phyloP scores from a whole-genome alignment of 2,113 vertebrate species.

The Podarcis raffonei region DNA sequence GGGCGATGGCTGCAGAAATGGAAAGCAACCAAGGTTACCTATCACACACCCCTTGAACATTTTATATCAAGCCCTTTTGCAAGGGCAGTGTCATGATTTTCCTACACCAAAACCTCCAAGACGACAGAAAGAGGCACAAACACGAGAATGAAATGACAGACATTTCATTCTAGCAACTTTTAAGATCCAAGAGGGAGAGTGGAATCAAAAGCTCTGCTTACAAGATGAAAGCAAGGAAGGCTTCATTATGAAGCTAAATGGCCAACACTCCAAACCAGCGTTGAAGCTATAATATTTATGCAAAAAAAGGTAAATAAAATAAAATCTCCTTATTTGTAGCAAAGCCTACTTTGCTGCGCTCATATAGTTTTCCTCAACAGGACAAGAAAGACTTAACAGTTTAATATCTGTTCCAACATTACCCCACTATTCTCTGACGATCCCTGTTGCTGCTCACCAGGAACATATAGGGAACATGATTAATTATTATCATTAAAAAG shows the following conservation, averaged over 20 bases:
- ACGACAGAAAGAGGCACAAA: not conserved
- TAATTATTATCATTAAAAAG: not conserved
- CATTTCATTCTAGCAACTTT: not conserved
- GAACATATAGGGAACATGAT: not conserved
- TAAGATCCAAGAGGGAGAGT: not conserved
- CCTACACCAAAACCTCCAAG: not conserved
- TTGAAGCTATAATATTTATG: conserved; percentile 11
- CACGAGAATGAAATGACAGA: not conserved
- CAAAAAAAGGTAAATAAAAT: conserved; percentile 4
- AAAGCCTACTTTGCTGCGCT: not conserved
- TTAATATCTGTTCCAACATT: not conserved
- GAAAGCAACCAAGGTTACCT: not conserved
- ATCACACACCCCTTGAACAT: not conserved
- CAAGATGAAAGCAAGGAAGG: not conserved
- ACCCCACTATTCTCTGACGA: not conserved
- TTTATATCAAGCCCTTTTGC: not conserved
- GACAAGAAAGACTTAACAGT: not conserved
- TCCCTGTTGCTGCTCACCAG: not conserved
- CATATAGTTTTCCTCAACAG: not conserved
- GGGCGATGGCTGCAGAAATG: not conserved
- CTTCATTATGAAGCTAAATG: conserved; percentile 35
- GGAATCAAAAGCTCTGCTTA: not conserved
- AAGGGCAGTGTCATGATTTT: not conserved
- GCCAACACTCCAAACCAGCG: conserved; percentile 13
- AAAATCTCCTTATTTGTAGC: not conserved